phyloP scores from a whole-genome alignment of 2,797 vertebrate species.

The Champsocephalus esox region DNA sequence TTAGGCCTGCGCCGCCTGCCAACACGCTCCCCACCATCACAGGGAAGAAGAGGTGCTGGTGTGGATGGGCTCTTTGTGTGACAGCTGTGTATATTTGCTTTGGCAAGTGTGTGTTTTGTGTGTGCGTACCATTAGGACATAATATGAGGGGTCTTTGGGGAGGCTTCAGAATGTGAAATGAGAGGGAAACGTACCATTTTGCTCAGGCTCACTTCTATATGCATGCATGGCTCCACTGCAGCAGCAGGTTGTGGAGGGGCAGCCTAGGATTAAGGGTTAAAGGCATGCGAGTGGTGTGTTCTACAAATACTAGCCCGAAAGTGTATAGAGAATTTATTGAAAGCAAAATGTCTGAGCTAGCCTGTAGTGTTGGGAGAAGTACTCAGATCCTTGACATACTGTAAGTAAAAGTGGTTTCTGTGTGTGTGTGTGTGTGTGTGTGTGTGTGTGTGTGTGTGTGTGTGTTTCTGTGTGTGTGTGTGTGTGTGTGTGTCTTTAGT shows the following conservation, averaged over 20 bases:
- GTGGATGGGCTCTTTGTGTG: slow-evolving; percentile 77
- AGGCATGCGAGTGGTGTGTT: slow-evolving; percentile 8
- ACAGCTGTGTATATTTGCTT: slow-evolving; percentile 80
- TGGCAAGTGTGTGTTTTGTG: slow-evolving; percentile 53
- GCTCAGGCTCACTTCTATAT: slow-evolving; percentile 6
- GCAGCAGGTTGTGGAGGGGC: neutral
- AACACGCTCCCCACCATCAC: slow-evolving; percentile 80
- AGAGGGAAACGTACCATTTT: slow-evolving; percentile 41
- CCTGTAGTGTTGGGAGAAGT: too few relatives aligned
- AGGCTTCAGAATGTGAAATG: slow-evolving; percentile 49
- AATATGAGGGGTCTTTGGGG: slow-evolving; percentile 58
- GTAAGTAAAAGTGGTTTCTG: too few relatives aligned
- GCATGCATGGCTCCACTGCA: slow-evolving; percentile 8
- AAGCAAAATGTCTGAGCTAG: slow-evolving; percentile 4
- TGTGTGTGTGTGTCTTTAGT: too few relatives aligned
- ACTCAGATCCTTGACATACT: too few relatives aligned
- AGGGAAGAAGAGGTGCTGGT: slow-evolving; percentile 79
- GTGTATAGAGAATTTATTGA: slow-evolving; percentile 7
- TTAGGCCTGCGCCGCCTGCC: slow-evolving; percentile 79
- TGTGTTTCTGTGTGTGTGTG: too few relatives aligned
- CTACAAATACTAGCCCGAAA: slow-evolving; percentile 3
- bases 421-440: too few relatives aligned
- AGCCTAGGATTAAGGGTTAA: slow-evolving; percentile 14
- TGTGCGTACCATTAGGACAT: slow-evolving; percentile 61
- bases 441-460: too few relatives aligned